Conservation (phyloP, 2,888 invertebrate species). For the Leptopilina myrica region DNA sequence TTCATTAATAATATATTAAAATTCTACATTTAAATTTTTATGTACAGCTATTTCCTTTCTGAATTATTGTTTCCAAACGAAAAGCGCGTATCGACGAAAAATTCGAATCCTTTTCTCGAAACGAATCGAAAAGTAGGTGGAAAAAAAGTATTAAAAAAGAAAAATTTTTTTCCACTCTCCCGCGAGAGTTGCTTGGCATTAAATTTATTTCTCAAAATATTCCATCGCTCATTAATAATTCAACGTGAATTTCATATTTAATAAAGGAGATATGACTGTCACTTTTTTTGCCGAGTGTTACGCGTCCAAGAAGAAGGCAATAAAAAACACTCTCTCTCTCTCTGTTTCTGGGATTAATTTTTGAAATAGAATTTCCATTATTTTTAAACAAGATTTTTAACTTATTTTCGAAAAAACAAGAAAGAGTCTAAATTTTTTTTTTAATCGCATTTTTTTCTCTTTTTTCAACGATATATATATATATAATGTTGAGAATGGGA, state of each 20-base stretch:
- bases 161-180: slow-evolving; percentile 1
- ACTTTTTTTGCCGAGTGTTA: slow-evolving; percentile 24
- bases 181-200: slow-evolving; percentile 4
- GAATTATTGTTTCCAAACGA: too few species aligned
- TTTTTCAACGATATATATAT: neutral
- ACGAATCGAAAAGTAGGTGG: neutral
- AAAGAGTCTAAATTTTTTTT: neutral
- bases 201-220: slow-evolving; percentile 39
- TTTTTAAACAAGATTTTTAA: neutral
- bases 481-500: neutral
- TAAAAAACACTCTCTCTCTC: slow-evolving; percentile 13
- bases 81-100: too few species aligned
- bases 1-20: too few species aligned
- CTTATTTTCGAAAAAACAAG: neutral
- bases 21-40: too few species aligned
- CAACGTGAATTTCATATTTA: slow-evolving; percentile 36
- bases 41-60: too few species aligned
- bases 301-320: slow-evolving; percentile 1
- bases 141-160: neutral
- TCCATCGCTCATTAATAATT: slow-evolving; percentile 39
- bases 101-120: neutral
- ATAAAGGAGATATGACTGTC: slow-evolving; percentile 37
- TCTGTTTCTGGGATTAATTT: slow-evolving; percentile 20
- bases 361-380: slow-evolving; percentile 4
- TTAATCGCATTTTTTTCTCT: neutral